Conservation (phyloP, 2,888 invertebrate species). For the Luperina nickerlii region DNA sequence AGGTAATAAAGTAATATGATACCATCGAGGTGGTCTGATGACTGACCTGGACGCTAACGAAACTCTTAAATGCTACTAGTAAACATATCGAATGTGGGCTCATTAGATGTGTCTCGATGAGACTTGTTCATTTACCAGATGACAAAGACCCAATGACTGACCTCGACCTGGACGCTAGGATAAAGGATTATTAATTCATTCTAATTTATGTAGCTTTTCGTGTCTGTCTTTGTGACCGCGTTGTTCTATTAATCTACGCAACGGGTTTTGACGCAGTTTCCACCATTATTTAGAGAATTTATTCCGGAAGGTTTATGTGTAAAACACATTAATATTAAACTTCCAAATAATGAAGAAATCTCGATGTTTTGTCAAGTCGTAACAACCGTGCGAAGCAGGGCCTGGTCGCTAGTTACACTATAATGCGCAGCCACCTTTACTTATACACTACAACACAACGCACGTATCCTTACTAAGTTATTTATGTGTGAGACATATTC, state of each 20-base stretch:
- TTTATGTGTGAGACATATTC: constrained; percentile 58
- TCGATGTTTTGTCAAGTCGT: neutral
- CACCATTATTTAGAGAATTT: neutral
- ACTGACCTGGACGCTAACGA: too few species aligned
- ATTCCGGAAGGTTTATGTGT: too few species aligned
- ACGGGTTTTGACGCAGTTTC: neutral
- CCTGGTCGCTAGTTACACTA: constrained; percentile 4
- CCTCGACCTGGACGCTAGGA: too few species aligned
- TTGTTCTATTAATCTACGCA: neutral
- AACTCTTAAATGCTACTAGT: too few species aligned
- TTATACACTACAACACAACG: constrained; percentile 32
- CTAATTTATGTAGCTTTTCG: neutral
- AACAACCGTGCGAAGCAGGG: neutral
- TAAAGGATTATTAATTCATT: too few species aligned
- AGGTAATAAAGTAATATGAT: too few species aligned
- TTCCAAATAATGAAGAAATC: neutral
- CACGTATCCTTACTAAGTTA: constrained; percentile 52
- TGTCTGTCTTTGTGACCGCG: neutral
- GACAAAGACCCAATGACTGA: too few species aligned
- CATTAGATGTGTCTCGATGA: too few species aligned
- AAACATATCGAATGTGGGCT: too few species aligned
- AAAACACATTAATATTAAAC: neutral
- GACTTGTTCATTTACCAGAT: too few species aligned
- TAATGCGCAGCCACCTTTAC: constrained; percentile 29
- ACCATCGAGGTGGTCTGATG: too few species aligned